These are phyloP conservation scores for Shargacucullia verbasci DNA, from an alignment of 2,888 invertebrate genomes.

Conservation along the genomic window DNA sequence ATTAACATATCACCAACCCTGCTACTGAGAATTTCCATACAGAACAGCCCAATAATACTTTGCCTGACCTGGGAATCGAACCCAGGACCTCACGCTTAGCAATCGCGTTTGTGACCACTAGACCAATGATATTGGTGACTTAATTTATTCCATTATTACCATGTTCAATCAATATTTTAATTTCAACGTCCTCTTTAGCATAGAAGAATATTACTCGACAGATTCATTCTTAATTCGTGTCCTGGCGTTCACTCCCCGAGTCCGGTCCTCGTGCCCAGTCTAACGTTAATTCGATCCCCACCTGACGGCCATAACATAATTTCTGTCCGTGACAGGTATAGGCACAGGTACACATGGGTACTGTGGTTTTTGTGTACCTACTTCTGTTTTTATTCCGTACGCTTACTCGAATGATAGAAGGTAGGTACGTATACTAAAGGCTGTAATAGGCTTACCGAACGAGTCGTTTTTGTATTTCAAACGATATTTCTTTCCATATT, in stretches of 20 bases:
- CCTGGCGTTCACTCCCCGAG: slow-evolving; percentile 8
- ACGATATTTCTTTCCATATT: slow-evolving; percentile 20
- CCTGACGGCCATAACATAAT: slow-evolving; percentile 53
- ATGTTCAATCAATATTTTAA: no score
- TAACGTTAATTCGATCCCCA: slow-evolving; percentile 42
- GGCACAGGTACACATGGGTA: slow-evolving; percentile 13
- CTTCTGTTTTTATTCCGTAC: slow-evolving; percentile 33
- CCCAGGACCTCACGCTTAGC: no score
- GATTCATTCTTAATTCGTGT: slow-evolving; percentile 1
- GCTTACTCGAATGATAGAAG: slow-evolving; percentile 20
- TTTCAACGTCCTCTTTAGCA: no score
- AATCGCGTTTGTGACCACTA: no score
- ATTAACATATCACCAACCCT: no score
- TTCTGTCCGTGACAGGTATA: slow-evolving; percentile 59
- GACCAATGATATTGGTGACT: no score
- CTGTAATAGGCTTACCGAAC: slow-evolving; percentile 19
- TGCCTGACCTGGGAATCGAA: no score
- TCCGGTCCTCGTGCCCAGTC: slow-evolving; percentile 32
- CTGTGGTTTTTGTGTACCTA: slow-evolving; percentile 9
- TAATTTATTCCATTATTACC: no score
- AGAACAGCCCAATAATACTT: no score
- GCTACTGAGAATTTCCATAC: no score
- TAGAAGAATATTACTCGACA: no score
- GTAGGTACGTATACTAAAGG: slow-evolving; percentile 26
- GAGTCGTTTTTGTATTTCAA: slow-evolving; percentile 21